Evolutionary conservation across 2,113 vertebrate species (phyloP), one percentile per base, ranked within the genome.

Genomic region (Ranitomeya variabilis): DNA sequence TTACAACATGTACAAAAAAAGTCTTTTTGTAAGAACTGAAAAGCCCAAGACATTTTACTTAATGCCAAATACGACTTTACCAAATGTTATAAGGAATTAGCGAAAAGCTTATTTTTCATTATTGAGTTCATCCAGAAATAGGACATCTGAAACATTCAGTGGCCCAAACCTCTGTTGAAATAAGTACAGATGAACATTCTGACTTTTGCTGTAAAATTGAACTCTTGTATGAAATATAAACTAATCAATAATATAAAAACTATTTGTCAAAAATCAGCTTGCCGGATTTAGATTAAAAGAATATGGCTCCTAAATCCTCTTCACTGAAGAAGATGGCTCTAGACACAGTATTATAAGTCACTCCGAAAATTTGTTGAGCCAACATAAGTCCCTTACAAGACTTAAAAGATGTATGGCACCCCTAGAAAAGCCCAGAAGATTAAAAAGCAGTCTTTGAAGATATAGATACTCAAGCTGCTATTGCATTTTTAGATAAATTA

Each of bases 391-490:
- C 66, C 82, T 84, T 84, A 84, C 82, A 84, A 84, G 82, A 84
- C 71, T 69, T 84, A 69, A 51, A 55, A 84, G 82, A 84, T 71
- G 82, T 67, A 84, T 84, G 82, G 64, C 21, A 52, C 66, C 82
- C 60, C 64, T 21, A 84, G 82, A 71, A 66, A 84, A 84, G 82
- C 82, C 82, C 52, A 84, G 64, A 51, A 84, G 82, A 84, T 84
- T 84, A 84, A 84, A 84, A 84, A 84, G 64, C 82, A 84, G 82
- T 84, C 82, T 84, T 71, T 71, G 82, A 84, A 84, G 82, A 84
- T 84, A 84, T 71, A 84, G 64, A 84, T 71, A 69, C 82, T 55
- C 64, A 84, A 84, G 82, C 82, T 84, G 66, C 64, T 67, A n/a
- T 71, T 52, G 82, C 64, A n/a, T 84, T 84, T 69, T 84, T 84